Evolutionary conservation across 2,888 invertebrate species (phyloP).

Genomic region (Prosopocoilus inquinatus): DNA sequence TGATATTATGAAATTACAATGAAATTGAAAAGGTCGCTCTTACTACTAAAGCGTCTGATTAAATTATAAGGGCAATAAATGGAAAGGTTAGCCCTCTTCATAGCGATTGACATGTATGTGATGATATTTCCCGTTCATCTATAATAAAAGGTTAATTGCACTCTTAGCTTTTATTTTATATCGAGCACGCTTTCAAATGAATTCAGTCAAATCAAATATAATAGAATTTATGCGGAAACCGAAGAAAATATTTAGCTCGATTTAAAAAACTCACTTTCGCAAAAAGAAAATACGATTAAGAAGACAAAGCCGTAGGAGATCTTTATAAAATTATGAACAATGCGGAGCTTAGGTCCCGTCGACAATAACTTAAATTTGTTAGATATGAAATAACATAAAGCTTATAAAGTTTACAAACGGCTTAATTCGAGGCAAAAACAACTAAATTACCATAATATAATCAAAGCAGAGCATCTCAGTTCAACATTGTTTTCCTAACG

Average conservation of each 20-base stretch:
- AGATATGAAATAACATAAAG: constrained; percentile 15
- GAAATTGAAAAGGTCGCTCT: constrained; percentile 44
- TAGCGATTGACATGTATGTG: constrained; percentile 39
- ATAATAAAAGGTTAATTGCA: constrained; percentile 16
- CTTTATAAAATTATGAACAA: background rate
- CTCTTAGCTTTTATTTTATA: background rate
- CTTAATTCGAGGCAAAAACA: constrained; percentile 31
- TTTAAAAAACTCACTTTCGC: no score
- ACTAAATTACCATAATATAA: constrained; percentile 33
- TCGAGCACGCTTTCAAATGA: no score
- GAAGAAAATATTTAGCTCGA: no score
- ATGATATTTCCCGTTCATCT: constrained; percentile 17
- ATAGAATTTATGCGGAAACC: no score
- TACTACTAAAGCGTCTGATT: constrained; percentile 44
- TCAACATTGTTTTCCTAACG: constrained; percentile 31
- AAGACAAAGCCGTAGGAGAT: background rate
- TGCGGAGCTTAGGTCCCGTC: constrained; percentile 1
- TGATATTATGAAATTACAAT: constrained; percentile 45
- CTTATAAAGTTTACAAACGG: constrained; percentile 25
- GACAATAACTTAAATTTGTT: constrained; percentile 14
- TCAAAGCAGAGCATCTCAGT: constrained; percentile 31
- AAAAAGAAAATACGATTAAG: background rate
- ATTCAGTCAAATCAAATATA: no score
- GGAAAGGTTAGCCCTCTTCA: constrained; percentile 44
- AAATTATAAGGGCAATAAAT: constrained; percentile 49